Base-by-base conservation (phyloP, 1,140 invertebrate genomes). In the Pseudoatta argentina region DNA sequence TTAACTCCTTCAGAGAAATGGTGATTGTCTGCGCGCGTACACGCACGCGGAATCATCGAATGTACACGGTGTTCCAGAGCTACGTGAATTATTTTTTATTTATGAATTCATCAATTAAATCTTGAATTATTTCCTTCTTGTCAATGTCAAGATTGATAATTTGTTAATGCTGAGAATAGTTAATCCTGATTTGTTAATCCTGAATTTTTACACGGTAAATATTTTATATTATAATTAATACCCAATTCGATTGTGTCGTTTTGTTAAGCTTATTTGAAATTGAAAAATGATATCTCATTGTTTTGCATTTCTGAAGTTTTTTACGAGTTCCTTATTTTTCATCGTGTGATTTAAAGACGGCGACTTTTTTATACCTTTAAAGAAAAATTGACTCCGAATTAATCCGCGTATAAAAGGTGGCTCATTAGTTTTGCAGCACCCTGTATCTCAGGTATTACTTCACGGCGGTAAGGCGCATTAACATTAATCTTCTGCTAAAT, bases 401-500 rank as follows among this genome's bases (percentile, higher is more conserved):
- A 61, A 61, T 48, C 4, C 10, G 1, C 24, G 7, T 16, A 34
- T 63, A 21, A 75, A 73, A 75, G 55, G 27, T 21, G 16, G 4
- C 57, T 48, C 34, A 18, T 6, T 44, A 53, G 3, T 66, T 76
- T 16, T 27, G 18, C 48, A 55, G 24, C 72, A 16, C 1, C 1
- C 27, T 51, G 59, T 81, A 64, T 55, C 14, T 21, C 59, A 44
- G 7, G 5, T 30, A 39, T 85, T 67, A 61, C 16, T 21, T 30
- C 53, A 39, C 69, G 59, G 66, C 27, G 30, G 55, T 72, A 85
- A 87, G 67, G 63, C 64, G 57, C 76, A 24, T 77, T 87, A 90
- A 88, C 78, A 87, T 90, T 79, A 78, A 91, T 91, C 89, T 87
- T 30, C 21, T 73, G 30, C 73, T 83, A 88, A 88, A 91, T 90